These are phyloP conservation scores for Aulostomus chinensis DNA, from an alignment of 2,797 vertebrate species.

Conservation along the genomic window DNA sequence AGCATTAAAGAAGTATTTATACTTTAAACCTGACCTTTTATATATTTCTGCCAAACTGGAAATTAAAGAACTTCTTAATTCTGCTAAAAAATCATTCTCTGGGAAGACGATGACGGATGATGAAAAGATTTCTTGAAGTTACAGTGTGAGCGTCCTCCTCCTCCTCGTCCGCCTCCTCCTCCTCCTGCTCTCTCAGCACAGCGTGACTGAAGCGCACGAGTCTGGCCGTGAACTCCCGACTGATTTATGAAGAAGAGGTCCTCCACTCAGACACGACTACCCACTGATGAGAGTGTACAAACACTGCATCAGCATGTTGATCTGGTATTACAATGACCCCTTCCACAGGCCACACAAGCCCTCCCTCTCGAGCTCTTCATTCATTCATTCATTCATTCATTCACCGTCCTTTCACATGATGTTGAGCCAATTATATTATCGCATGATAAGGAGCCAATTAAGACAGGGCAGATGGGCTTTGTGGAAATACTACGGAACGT, in stretches of 20 bases:
- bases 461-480: conserved; percentile 53
- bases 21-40: too few relatives aligned
- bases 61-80: too few relatives aligned
- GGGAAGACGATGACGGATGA: too few relatives aligned
- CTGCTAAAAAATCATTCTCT: too few relatives aligned
- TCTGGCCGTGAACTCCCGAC: conserved; percentile 15
- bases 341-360: conserved; percentile 2
- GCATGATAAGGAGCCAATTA: conserved; percentile 65
- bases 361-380: conserved; percentile 48
- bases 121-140: not conserved
- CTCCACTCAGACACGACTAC: conserved; percentile 43
- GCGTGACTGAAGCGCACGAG: not conserved
- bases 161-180: too few relatives aligned
- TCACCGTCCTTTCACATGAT: too few relatives aligned
- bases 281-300: conserved; percentile 47
- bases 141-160: not conserved
- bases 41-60: too few relatives aligned
- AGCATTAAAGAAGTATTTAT: too few relatives aligned
- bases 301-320: conserved; percentile 61
- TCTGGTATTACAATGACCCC: conserved; percentile 40
- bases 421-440: too few relatives aligned
- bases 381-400: conserved; percentile 43
- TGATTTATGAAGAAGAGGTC: conserved; percentile 51
- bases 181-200: not conserved
- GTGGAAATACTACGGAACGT: conserved; percentile 55